phyloP scores from a whole-genome alignment of 2,797 vertebrate genomes.

The Microchirus variegatus region DNA sequence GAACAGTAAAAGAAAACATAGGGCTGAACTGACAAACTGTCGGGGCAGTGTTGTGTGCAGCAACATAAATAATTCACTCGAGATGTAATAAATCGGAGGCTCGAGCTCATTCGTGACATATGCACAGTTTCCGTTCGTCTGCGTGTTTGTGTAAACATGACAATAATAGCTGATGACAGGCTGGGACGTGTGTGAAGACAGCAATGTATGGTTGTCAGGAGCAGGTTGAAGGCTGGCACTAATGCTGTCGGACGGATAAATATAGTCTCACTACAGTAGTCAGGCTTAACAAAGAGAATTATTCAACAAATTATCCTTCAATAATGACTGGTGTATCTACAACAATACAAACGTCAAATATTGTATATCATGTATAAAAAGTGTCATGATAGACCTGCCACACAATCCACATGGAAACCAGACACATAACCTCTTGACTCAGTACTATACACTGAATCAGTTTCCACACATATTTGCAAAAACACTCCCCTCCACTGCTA shows the following conservation, averaged over 20 bases:
- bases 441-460: too few relatives aligned
- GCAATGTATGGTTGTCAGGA: conserved; percentile 38
- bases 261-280: conserved; percentile 2
- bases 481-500: too few relatives aligned
- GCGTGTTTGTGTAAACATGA: conserved; percentile 73
- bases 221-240: conserved; percentile 13
- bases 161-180: conserved; percentile 72
- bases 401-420: too few relatives aligned
- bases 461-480: not conserved
- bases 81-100: conserved; percentile 67
- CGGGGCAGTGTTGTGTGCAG: conserved; percentile 26
- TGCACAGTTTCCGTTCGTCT: conserved; percentile 65
- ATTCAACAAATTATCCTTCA: conserved; percentile 13
- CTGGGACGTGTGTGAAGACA: conserved; percentile 59
- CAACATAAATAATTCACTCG: conserved; percentile 69
- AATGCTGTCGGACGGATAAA: conserved; percentile 23
- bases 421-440: too few relatives aligned
- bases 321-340: conserved; percentile 7
- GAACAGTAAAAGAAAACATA: conserved; percentile 46
- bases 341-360: too few relatives aligned
- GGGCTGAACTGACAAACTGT: conserved; percentile 46
- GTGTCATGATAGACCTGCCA: too few relatives aligned
- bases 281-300: conserved; percentile 8
- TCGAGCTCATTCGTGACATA: conserved; percentile 75
- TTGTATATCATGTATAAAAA: too few relatives aligned